These are phyloP conservation scores for Neodontobutis hainanensis DNA, from an alignment of 2,113 vertebrate genomes.

Conservation along the genomic window DNA sequence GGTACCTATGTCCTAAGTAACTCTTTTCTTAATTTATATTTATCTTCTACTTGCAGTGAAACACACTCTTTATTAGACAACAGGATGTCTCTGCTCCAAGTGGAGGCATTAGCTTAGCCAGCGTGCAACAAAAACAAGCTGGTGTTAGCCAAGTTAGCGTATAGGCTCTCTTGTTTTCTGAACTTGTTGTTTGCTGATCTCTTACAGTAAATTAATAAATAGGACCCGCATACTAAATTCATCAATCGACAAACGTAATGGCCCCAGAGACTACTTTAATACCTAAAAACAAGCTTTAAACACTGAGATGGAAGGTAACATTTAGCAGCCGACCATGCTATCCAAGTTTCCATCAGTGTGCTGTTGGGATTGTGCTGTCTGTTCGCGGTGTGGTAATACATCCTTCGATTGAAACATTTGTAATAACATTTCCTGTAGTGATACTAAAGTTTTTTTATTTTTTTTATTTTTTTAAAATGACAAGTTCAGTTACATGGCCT, in stretches of 20 bases:
- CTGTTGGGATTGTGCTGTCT: background rate
- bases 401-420: too few relatives aligned
- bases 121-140: conserved; percentile 59
- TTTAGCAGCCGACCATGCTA: conserved; percentile 39
- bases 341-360: conserved; percentile 50
- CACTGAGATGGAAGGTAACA: too few relatives aligned
- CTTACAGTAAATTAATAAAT: background rate
- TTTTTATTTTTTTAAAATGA: too few relatives aligned
- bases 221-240: too few relatives aligned
- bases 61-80: background rate
- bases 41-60: background rate
- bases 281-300: too few relatives aligned
- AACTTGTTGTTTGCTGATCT: conserved; percentile 29
- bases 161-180: conserved; percentile 29
- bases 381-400: too few relatives aligned
- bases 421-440: too few relatives aligned
- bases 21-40: accelerated
- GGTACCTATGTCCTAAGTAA: background rate
- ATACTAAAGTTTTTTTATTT: too few relatives aligned
- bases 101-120: conserved; percentile 59
- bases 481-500: too few relatives aligned
- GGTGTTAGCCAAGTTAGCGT: conserved; percentile 64
- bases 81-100: conserved; percentile 22
- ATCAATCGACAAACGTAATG: too few relatives aligned
- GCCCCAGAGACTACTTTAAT: too few relatives aligned